Evolutionary conservation across 1,140 invertebrate genomes (phyloP), one percentile per base, ranked within the genome.

Genomic region (Hormaphis cornu): DNA sequence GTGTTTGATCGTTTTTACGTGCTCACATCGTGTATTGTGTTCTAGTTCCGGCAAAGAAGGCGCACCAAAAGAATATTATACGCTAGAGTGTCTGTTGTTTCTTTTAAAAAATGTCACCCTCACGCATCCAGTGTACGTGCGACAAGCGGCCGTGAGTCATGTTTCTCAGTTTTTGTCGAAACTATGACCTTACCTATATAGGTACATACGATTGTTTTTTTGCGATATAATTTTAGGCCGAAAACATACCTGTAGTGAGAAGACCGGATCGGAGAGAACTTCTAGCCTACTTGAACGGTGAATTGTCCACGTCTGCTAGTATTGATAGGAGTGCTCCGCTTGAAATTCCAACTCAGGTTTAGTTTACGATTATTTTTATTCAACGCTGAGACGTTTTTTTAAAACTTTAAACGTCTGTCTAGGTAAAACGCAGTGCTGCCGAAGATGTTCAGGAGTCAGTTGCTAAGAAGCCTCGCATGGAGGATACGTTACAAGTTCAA

Each of bases 261-360:
- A 85, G 92, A 74, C 93, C 93, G 9, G 92, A 96, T 82, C 84
- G 93, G 79, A 95, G 95, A 82, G 95, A 98, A 78, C 79, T 99
- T 58, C 79, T 98, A 74, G 89, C 91, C 6, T 99, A 97, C 79
- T 83, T 99, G 40, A 96, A 95, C 85, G 95, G 95, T 12, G 95
- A 98, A 81, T 93, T 91, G 6, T 84, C 87, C 0, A 91, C 91
- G 40, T 94, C 93, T 74, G 83, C 88, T 14, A 92, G 89, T 74
- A 98, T 99, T 77, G 96, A 99, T 76, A 97, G 97, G 81, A 96
- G 93, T 79, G 96, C 95, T 35, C 95, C 95, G 0, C 80, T 98
- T 58, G 95, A 97, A 83, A 92, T 98, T 72, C 92, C 93, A 16
- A 94, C 90, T 24, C 91, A 95, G 79, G 72, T 72, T 20, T 14